Evolutionary conservation across 2,888 invertebrate species (phyloP).

Genomic region (Amphimallon solstitiale): DNA sequence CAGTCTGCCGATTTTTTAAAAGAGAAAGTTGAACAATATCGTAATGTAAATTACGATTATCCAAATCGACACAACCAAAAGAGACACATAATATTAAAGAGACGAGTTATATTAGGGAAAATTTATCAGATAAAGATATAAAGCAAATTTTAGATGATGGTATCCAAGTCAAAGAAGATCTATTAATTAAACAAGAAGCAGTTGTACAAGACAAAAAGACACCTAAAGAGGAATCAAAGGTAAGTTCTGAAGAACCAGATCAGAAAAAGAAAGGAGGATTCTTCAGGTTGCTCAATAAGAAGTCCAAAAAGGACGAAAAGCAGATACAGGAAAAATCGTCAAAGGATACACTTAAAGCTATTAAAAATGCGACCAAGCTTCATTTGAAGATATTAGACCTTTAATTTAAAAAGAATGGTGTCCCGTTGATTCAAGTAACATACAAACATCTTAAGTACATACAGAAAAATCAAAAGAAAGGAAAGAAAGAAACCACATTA

Average conservation of each 20-base stretch:
- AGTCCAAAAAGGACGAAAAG: constrained; percentile 42
- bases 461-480: not conserved
- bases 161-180: constrained; percentile 52
- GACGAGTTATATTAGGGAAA: not conserved
- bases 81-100: constrained; percentile 1
- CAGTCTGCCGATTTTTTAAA: constrained; percentile 51
- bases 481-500: not conserved
- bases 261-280: constrained; percentile 45
- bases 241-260: constrained; percentile 5
- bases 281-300: constrained; percentile 47
- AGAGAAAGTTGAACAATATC: constrained; percentile 52
- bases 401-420: not conserved
- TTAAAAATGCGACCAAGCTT: constrained; percentile 42
- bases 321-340: constrained; percentile 17
- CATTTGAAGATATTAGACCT: constrained; percentile 44
- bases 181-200: constrained; percentile 8
- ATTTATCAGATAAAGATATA: not conserved
- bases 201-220: constrained; percentile 46
- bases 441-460: not conserved
- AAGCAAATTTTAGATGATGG: constrained; percentile 18
- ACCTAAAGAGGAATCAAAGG: constrained; percentile 44
- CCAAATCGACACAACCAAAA: constrained; percentile 35
- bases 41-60: constrained; percentile 50
- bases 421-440: not conserved
- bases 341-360: constrained; percentile 3